These are phyloP conservation scores for Alouatta palliata DNA, from an alignment of 2,113 vertebrate species.

Conservation along the genomic window DNA sequence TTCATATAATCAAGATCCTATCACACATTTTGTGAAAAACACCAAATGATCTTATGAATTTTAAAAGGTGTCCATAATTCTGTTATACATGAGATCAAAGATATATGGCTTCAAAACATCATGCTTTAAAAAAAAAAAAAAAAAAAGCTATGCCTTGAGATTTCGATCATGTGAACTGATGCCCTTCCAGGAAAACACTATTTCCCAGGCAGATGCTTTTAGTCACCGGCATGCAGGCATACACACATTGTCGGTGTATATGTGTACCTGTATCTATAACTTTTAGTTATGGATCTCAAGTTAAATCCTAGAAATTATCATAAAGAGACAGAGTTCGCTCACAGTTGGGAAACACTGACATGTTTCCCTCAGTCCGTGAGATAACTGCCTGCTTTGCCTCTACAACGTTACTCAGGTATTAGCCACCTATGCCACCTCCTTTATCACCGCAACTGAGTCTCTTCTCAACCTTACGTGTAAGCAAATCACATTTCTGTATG, in stretches of 20 bases:
- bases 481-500: not conserved
- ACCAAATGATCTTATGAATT: not conserved
- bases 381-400: not conserved
- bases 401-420: not conserved
- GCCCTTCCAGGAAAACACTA: not conserved
- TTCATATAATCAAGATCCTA: not conserved
- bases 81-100: not conserved
- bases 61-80: not conserved
- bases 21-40: not conserved
- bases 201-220: not conserved
- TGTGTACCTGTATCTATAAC: not conserved
- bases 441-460: not conserved
- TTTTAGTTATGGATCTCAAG: not conserved
- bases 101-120: not conserved
- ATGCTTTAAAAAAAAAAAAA: not conserved
- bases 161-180: not conserved
- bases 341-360: not conserved
- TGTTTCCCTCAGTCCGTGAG: not conserved
- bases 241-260: no score
- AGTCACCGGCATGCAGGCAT: not conserved
- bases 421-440: not conserved
- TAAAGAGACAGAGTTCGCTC: not conserved
- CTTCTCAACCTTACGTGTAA: not conserved
- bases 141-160: not conserved
- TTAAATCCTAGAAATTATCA: slow-evolving; percentile 22